Evolutionary conservation across 2,113 vertebrate species (phyloP).

Genomic region (Colistium nudipinnis): DNA sequence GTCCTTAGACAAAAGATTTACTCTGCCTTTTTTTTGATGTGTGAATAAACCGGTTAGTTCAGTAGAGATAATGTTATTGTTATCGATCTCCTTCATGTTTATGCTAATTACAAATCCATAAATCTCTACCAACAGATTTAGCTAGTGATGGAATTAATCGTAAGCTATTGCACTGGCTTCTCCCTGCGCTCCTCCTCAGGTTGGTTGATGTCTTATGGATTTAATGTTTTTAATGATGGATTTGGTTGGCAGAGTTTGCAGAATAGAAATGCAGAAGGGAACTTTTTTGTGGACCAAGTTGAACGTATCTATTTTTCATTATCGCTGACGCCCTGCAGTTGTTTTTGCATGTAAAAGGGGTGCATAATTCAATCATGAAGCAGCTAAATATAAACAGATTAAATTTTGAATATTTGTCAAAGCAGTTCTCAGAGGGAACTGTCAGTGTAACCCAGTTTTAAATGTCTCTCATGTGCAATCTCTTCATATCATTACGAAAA

Average conservation of each 20-base stretch:
- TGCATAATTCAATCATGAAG: slow-evolving; percentile 78
- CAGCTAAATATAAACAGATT: slow-evolving; percentile 83
- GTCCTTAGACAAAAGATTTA: slow-evolving; percentile 62
- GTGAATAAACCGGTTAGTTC: slow-evolving; percentile 73
- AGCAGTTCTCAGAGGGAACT: slow-evolving; percentile 71
- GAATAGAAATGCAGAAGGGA: slow-evolving; percentile 50
- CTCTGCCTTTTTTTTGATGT: slow-evolving; percentile 51
- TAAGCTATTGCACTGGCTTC: slow-evolving; percentile 46
- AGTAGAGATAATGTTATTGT: slow-evolving; percentile 73
- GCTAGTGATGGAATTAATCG: slow-evolving; percentile 66
- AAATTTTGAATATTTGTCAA: slow-evolving; percentile 80
- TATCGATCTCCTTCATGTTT: slow-evolving; percentile 73
- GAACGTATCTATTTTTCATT: slow-evolving; percentile 71
- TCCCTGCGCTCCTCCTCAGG: slow-evolving; percentile 30
- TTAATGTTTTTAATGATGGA: slow-evolving; percentile 71
- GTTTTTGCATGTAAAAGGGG: slow-evolving; percentile 71
- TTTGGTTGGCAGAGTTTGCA: slow-evolving; percentile 60
- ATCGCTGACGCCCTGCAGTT: slow-evolving; percentile 72
- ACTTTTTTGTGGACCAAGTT: slow-evolving; percentile 59
- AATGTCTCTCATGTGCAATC: slow-evolving; percentile 61
- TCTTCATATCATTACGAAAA: slow-evolving; percentile 69
- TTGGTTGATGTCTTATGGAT: slow-evolving; percentile 62
- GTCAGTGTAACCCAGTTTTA: slow-evolving; percentile 77
- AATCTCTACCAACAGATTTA: slow-evolving; percentile 79
- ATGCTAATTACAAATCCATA: slow-evolving; percentile 79